Conservation (phyloP, 2,888 invertebrate genomes). For the Clostera curtula region DNA sequence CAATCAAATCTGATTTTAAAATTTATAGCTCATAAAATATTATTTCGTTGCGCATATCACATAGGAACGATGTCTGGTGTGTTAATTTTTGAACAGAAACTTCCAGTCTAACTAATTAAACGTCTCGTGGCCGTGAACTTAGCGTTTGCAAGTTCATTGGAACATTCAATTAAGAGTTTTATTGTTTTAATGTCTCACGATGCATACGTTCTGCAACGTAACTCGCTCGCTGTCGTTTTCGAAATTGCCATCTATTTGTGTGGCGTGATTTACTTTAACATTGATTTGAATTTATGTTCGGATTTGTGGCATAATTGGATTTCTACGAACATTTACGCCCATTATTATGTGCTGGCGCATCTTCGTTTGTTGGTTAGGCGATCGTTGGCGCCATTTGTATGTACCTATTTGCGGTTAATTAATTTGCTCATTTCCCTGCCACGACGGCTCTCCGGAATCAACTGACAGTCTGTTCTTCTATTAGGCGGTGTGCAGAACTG, state of each 20-base stretch:
- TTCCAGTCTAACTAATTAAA: too few relatives aligned
- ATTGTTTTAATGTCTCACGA: conserved; percentile 31
- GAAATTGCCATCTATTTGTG: conserved; percentile 19
- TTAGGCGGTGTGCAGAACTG: too few relatives aligned
- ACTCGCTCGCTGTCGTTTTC: conserved; percentile 9
- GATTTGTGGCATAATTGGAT: conserved; percentile 31
- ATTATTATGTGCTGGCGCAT: conserved; percentile 14
- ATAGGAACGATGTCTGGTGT: too few relatives aligned
- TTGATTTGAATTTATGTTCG: conserved; percentile 32
- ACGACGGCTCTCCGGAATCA: conserved; percentile 17
- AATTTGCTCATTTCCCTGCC: conserved; percentile 35
- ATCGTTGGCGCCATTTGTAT: conserved; percentile 23
- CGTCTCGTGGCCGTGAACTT: conserved; percentile 43
- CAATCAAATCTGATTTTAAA: too few relatives aligned
- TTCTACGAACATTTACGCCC: conserved; percentile 20
- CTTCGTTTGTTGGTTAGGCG: conserved; percentile 9
- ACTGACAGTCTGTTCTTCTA: conserved; percentile 38
- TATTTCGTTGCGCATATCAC: too few relatives aligned
- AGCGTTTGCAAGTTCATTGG: conserved; percentile 34
- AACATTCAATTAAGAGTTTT: conserved; percentile 41
- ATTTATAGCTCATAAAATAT: too few relatives aligned
- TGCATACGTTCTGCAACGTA: conserved; percentile 11
- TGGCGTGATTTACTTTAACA: conserved; percentile 32
- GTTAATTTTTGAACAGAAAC: too few relatives aligned
- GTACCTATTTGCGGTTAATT: conserved; percentile 37